Evolutionary conservation across 2,888 invertebrate genomes (phyloP).

Genomic region (Ectobius pallidus): DNA sequence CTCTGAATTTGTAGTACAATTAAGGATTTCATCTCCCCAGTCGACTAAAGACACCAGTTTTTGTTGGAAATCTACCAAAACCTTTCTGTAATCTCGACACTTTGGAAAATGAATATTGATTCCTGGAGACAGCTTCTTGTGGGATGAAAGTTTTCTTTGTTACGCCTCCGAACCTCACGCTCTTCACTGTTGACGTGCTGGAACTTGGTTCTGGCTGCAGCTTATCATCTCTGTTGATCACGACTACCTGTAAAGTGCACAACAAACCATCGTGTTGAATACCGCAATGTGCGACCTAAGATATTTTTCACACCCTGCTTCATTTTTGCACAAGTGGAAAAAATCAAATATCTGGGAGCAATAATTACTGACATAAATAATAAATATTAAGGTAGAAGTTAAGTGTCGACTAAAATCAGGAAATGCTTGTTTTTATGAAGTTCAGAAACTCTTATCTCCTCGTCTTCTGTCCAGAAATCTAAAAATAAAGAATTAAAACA

Average conservation of each 20-base stretch:
- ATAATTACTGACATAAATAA: no score
- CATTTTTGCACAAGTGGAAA: no score
- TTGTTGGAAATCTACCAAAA: background rate
- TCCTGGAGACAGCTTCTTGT: constrained; percentile 13
- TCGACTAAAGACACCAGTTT: constrained; percentile 17
- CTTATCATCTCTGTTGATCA: background rate
- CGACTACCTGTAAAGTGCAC: background rate
- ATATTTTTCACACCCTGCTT: no score
- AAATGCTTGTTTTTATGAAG: no score
- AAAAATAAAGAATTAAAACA: no score
- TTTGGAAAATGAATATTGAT: background rate
- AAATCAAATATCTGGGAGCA: no score
- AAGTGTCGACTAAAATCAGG: no score
- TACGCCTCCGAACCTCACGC: constrained; percentile 28
- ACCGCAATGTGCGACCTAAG: background rate
- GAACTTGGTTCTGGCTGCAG: background rate
- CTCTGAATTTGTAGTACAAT: no score
- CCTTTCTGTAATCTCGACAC: background rate
- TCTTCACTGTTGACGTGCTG: background rate
- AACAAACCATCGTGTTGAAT: background rate
- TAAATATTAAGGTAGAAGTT: no score
- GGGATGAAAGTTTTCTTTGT: constrained; percentile 21
- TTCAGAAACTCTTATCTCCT: no score
- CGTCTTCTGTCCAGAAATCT: no score
- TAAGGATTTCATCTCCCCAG: background rate